Conservation (phyloP, 2,797 vertebrate species). For the Columba guinea region DNA sequence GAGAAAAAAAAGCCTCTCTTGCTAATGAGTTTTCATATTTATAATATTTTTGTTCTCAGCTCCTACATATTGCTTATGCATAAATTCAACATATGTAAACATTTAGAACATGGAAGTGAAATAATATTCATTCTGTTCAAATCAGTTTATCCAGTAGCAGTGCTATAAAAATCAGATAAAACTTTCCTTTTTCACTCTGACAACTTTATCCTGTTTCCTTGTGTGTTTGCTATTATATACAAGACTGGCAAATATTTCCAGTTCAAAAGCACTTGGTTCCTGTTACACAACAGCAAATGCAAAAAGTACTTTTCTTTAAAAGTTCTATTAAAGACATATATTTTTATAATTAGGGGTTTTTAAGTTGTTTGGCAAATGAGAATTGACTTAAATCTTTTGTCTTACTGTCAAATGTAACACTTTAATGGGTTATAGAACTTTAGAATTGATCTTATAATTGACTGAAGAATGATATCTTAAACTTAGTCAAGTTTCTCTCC, state of each 20-base stretch:
- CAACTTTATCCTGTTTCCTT: not conserved
- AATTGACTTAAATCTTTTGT: not conserved
- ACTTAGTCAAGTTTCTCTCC: not conserved
- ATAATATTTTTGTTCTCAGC: not conserved
- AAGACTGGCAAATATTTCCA: not conserved
- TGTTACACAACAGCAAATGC: not conserved
- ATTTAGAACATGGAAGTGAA: not conserved
- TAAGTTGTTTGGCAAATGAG: not conserved
- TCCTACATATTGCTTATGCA: not conserved
- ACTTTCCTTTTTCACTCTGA: not conserved
- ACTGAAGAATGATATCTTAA: not conserved
- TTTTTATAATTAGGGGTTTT: not conserved
- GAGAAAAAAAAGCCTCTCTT: not conserved
- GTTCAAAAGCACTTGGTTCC: not conserved
- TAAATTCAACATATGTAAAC: not conserved
- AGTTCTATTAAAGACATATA: not conserved
- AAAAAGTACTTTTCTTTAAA: not conserved
- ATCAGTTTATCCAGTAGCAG: not conserved
- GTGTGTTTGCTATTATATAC: not conserved
- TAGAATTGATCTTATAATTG: not conserved
- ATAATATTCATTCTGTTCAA: not conserved
- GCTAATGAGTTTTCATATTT: not conserved
- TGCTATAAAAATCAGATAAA: not conserved
- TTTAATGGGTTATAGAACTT: not conserved
- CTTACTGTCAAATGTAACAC: not conserved